Conservation (phyloP, 2,113 vertebrate genomes). For the Dicrurus megarhynchus region DNA sequence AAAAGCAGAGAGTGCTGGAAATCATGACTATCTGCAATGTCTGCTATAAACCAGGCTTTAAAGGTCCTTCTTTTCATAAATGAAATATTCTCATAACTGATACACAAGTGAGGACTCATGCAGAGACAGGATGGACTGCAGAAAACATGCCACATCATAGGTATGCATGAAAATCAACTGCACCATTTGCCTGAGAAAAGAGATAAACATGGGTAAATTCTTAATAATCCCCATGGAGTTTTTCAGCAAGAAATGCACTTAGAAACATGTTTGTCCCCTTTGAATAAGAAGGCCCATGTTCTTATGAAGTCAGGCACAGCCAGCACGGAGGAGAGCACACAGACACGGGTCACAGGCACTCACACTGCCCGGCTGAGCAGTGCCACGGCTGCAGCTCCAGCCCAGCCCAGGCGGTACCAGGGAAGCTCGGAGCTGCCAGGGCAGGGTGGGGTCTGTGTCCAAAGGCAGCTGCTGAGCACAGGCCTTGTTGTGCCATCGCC, state of each 20-base stretch:
- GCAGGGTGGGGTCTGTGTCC: background rate
- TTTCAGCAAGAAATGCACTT: background rate
- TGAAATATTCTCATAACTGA: background rate
- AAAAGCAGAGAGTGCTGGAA: background rate
- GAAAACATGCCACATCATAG: background rate
- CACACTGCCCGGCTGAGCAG: fast-evolving
- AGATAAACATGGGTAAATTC: background rate
- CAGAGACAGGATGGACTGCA: background rate
- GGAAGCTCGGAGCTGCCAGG: background rate
- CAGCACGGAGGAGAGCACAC: background rate
- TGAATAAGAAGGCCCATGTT: background rate
- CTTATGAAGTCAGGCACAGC: background rate
- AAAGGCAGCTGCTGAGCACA: background rate
- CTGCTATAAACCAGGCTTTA: background rate
- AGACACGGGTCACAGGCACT: background rate
- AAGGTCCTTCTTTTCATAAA: background rate
- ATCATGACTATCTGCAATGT: background rate
- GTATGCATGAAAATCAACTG: background rate
- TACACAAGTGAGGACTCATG: background rate
- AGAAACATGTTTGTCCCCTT: background rate
- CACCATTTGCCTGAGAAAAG: background rate
- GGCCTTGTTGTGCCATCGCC: fast-evolving
- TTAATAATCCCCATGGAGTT: background rate
- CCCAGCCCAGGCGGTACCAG: background rate
- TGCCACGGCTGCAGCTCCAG: fast-evolving